These are phyloP conservation scores for Huso huso DNA, from an alignment of 2,797 vertebrate species.

Conservation along the genomic window DNA sequence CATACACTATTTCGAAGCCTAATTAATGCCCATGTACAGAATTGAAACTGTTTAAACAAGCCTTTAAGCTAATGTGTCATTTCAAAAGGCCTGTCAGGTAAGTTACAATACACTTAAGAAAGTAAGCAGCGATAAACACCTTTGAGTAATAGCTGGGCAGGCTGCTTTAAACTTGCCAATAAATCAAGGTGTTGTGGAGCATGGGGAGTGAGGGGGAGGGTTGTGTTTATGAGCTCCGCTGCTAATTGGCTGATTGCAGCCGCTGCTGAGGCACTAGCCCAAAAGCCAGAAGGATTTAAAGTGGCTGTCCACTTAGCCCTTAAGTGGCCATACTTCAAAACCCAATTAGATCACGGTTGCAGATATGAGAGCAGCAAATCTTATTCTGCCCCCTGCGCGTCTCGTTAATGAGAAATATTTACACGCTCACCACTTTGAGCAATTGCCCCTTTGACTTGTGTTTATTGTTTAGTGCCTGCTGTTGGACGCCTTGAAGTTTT, in stretches of 20 bases:
- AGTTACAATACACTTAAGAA: conserved; percentile 9
- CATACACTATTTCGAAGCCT: neutral
- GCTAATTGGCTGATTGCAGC: neutral
- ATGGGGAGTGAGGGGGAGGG: conserved; percentile 44
- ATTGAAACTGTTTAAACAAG: conserved; percentile 13
- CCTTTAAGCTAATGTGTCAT: conserved; percentile 16
- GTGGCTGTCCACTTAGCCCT: conserved; percentile 52
- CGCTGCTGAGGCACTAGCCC: conserved; percentile 10
- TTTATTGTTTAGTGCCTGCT: too few relatives aligned
- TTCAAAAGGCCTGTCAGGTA: conserved; percentile 31
- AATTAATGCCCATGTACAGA: conserved; percentile 8
- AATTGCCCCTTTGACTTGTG: too few relatives aligned
- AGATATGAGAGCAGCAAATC: conserved; percentile 35
- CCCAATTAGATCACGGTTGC: conserved; percentile 41
- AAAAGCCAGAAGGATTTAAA: conserved; percentile 38
- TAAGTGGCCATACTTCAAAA: conserved; percentile 47
- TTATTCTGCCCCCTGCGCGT: neutral
- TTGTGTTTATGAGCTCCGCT: neutral
- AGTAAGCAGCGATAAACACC: conserved; percentile 24
- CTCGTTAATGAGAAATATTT: too few relatives aligned
- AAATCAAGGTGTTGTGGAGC: conserved; percentile 43
- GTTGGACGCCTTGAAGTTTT: too few relatives aligned
- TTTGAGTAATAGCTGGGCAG: conserved; percentile 31
- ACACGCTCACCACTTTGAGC: too few relatives aligned
- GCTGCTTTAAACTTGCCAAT: conserved; percentile 33